Evolutionary conservation across 1,140 invertebrate species (phyloP).

Genomic region (Drosophila sp.): DNA sequence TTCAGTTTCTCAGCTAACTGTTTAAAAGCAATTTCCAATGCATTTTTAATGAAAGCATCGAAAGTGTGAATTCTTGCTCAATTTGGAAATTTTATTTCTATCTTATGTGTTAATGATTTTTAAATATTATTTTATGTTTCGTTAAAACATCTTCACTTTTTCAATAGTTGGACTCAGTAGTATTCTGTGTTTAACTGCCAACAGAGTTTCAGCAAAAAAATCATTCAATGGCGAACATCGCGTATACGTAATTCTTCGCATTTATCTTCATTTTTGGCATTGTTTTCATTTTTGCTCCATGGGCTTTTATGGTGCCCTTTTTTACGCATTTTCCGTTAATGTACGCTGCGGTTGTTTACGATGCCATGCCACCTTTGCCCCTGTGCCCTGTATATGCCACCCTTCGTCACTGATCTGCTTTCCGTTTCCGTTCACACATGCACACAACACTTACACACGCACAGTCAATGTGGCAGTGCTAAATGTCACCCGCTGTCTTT

Average conservation of each 20-base stretch:
- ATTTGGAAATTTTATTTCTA: not conserved
- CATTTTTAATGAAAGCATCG: no score
- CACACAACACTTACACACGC: not conserved
- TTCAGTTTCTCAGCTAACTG: not conserved
- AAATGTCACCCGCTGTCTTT: conserved; percentile 55
- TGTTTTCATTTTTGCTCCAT: conserved; percentile 59
- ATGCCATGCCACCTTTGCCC: conserved; percentile 28
- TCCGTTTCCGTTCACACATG: conserved; percentile 39
- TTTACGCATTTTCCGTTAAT: conserved; percentile 54
- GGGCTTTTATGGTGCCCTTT: conserved; percentile 36
- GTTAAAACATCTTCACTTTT: not conserved
- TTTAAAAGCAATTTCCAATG: conserved; percentile 18
- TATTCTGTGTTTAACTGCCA: conserved; percentile 1
- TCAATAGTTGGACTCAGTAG: conserved; percentile 4
- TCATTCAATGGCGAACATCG: conserved; percentile 24
- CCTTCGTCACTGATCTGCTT: conserved; percentile 53
- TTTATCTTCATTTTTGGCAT: conserved; percentile 73
- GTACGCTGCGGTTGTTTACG: conserved; percentile 58
- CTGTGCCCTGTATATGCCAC: not conserved
- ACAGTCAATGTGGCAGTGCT: conserved; percentile 12
- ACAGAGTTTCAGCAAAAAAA: not conserved
- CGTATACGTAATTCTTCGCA: conserved; percentile 70
- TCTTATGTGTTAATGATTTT: no score
- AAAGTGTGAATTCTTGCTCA: no score
- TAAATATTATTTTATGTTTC: no score